Conservation (phyloP, 2,113 vertebrate genomes). For the Myotis lucifugus region DNA sequence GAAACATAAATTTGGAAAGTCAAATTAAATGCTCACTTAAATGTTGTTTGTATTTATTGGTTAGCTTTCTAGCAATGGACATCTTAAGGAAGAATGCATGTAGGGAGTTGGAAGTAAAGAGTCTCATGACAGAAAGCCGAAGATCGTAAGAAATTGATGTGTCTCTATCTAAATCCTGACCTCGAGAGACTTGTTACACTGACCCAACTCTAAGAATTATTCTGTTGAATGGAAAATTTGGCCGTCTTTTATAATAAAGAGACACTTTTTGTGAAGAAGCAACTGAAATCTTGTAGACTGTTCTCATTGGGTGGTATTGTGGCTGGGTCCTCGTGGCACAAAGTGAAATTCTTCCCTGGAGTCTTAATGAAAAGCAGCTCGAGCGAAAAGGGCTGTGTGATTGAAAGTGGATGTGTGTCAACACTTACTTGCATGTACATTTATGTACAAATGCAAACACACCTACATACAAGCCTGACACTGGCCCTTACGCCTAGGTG, state of each 20-base stretch:
- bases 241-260: neutral
- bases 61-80: constrained; percentile 1
- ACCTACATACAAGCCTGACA: neutral
- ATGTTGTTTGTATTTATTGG: neutral
- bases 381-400: neutral
- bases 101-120: neutral
- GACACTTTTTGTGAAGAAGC: neutral
- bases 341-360: neutral
- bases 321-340: neutral
- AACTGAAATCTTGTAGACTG: neutral
- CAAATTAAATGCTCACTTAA: neutral
- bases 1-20: neutral
- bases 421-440: neutral
- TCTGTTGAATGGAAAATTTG: neutral
- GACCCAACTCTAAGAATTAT: neutral
- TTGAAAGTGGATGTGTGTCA: neutral
- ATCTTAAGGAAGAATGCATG: neutral
- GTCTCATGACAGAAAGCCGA: neutral
- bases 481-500: neutral
- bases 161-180: neutral
- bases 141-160: neutral
- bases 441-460: neutral
- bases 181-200: constrained; percentile 31
- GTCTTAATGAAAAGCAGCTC: neutral
- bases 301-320: neutral